Evolutionary conservation across 1,140 invertebrate species (phyloP).

Genomic region (Drosophila sp.): DNA sequence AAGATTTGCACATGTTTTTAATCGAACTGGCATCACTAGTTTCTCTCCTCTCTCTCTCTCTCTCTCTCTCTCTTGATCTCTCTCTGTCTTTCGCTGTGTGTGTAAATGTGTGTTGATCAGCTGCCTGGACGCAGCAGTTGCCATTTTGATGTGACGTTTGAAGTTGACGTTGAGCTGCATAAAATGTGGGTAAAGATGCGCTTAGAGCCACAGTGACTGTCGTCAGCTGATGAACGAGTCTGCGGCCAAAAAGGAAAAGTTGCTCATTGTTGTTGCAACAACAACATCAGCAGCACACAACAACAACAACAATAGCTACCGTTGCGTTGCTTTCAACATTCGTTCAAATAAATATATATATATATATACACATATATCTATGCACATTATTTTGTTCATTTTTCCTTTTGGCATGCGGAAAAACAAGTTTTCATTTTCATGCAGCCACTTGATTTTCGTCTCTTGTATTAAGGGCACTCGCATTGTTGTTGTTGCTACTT

Average conservation of each 20-base stretch:
- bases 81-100: constrained; percentile 8
- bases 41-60: constrained; percentile 10
- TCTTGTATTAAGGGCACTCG: constrained; percentile 52
- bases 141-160: constrained; percentile 49
- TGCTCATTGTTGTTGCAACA: constrained; percentile 37
- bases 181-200: constrained; percentile 79
- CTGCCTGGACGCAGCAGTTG: constrained; percentile 55
- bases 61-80: too few species aligned
- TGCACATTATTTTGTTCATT: background rate
- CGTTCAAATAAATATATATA: background rate
- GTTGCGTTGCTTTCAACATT: constrained; percentile 42
- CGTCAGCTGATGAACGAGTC: constrained; percentile 54
- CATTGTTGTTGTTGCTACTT: constrained; percentile 29
- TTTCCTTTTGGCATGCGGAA: constrained; percentile 74
- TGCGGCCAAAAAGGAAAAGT: constrained; percentile 67
- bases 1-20: background rate
- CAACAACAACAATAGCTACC: constrained; percentile 25
- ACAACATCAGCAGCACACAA: background rate
- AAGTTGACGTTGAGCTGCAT: constrained; percentile 33
- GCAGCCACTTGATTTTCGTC: constrained; percentile 65
- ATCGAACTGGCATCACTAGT: background rate
- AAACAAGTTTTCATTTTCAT: constrained; percentile 77
- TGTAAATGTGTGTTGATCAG: constrained; percentile 31
- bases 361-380: too few species aligned
- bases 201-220: constrained; percentile 43